Conservation (phyloP, 2,113 vertebrate genomes). For the Jaculus jaculus region DNA sequence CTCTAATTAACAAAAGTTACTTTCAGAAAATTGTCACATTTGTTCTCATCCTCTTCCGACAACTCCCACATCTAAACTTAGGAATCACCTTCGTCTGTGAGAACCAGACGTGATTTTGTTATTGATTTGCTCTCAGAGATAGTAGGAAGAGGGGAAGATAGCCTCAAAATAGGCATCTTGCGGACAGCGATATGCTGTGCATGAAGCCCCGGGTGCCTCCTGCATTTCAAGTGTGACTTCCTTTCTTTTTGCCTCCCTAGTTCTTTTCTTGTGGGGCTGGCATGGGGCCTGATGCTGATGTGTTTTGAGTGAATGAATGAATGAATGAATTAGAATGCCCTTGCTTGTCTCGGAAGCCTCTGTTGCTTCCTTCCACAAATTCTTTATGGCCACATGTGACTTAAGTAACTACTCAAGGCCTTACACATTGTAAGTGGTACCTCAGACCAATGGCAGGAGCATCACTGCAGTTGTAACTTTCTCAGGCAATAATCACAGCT, state of each 20-base stretch:
- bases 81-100: not conserved
- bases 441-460: constrained; percentile 31
- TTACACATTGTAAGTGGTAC: constrained; percentile 38
- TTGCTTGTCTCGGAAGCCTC: not conserved
- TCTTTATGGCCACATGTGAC: not conserved
- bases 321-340: not conserved
- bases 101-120: not conserved
- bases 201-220: fast-evolving
- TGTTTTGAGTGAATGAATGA: not conserved
- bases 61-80: not conserved
- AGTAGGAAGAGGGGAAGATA: not conserved
- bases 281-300: not conserved
- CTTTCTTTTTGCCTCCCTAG: not conserved
- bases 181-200: not conserved
- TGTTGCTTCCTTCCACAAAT: not conserved
- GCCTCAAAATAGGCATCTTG: not conserved
- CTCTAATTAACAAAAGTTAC: not conserved
- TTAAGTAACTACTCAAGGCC: not conserved
- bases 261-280: not conserved
- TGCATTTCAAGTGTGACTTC: not conserved
- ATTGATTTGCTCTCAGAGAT: not conserved
- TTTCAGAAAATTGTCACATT: not conserved
- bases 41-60: not conserved
- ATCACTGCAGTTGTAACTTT: constrained; percentile 40
- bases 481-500: constrained; percentile 12